Evolutionary conservation across 1,140 invertebrate species (phyloP).

Genomic region (Drosophila trapezifrons): DNA sequence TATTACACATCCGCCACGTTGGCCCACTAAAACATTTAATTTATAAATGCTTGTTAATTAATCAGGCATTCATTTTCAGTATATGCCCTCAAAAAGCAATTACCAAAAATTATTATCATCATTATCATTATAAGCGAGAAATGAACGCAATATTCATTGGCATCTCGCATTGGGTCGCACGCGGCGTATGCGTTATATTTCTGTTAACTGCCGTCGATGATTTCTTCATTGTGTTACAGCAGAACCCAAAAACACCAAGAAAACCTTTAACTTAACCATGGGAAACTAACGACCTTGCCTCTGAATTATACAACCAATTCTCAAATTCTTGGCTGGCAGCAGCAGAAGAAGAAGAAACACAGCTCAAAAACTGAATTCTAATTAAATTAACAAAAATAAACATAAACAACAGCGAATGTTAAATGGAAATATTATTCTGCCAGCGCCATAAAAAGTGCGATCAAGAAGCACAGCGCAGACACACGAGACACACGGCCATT

Average conservation of each 20-base stretch:
- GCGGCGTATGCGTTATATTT: slow-evolving; percentile 42
- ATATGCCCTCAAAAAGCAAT: slow-evolving; percentile 37
- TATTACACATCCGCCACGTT: slow-evolving; percentile 36
- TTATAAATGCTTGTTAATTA: slow-evolving; percentile 42
- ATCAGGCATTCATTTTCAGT: slow-evolving; percentile 26
- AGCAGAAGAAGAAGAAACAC: slow-evolving; percentile 32
- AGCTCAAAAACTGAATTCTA: slow-evolving; percentile 63
- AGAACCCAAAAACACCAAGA: slow-evolving; percentile 3
- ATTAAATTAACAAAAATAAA: slow-evolving; percentile 67
- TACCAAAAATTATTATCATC: slow-evolving; percentile 55
- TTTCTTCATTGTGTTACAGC: slow-evolving; percentile 29
- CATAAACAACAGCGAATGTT: slow-evolving; percentile 67
- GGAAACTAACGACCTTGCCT: slow-evolving; percentile 43
- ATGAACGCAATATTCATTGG: slow-evolving; percentile 5
- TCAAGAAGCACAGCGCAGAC: slow-evolving; percentile 57
- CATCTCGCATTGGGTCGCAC: slow-evolving; percentile 19
- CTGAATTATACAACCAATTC: slow-evolving; percentile 39
- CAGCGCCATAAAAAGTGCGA: slow-evolving; percentile 70
- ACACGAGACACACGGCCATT: slow-evolving; percentile 49
- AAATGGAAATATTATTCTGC: slow-evolving; percentile 69
- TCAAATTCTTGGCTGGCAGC: slow-evolving; percentile 34
- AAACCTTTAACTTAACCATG: slow-evolving; percentile 35
- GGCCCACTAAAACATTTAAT: slow-evolving; percentile 29
- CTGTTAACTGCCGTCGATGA: slow-evolving; percentile 5
- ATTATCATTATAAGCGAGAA: slow-evolving; percentile 31